Conservation (phyloP, 2,888 invertebrate genomes). For the Harpagoxenus sublaevis region DNA sequence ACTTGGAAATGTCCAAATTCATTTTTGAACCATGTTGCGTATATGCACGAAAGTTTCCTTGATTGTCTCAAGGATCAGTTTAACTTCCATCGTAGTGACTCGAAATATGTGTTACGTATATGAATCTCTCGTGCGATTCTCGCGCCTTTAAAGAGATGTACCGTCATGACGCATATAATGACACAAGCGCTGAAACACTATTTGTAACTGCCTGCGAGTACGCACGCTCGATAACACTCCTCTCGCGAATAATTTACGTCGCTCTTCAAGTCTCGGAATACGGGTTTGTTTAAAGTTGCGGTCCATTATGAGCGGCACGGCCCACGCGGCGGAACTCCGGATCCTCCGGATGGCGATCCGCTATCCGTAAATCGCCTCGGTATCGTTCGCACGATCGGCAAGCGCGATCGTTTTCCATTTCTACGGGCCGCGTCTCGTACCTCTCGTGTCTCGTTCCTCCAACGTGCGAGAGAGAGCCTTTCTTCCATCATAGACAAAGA, state of each 20-base stretch:
- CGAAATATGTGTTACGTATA: not conserved
- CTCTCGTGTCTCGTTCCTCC: conserved; percentile 36
- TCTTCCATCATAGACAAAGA: conserved; percentile 66
- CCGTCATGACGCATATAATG: not conserved
- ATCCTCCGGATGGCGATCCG: conserved; percentile 51
- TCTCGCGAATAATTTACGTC: conserved; percentile 38
- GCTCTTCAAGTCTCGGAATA: not conserved
- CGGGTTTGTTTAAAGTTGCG: conserved; percentile 18
- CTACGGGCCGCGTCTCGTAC: conserved; percentile 42
- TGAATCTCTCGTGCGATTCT: not conserved
- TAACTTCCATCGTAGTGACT: no score
- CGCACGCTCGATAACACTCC: conserved; percentile 14
- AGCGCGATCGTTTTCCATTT: conserved; percentile 70
- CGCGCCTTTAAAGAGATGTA: conserved; percentile 20
- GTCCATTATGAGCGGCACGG: conserved; percentile 56
- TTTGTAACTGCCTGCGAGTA: conserved; percentile 19
- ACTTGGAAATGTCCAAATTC: not conserved
- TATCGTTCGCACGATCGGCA: conserved; percentile 76
- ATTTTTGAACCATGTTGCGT: not conserved
- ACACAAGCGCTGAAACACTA: conserved; percentile 2
- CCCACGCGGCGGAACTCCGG: conserved; percentile 46
- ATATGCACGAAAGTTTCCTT: not conserved
- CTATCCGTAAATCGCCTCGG: conserved; percentile 66
- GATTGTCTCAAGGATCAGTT: not conserved
- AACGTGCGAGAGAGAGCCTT: conserved; percentile 25